Evolutionary conservation across 2,797 vertebrate species (phyloP), one percentile per base, ranked within the genome.

Genomic region (Trachops cirrhosus): DNA sequence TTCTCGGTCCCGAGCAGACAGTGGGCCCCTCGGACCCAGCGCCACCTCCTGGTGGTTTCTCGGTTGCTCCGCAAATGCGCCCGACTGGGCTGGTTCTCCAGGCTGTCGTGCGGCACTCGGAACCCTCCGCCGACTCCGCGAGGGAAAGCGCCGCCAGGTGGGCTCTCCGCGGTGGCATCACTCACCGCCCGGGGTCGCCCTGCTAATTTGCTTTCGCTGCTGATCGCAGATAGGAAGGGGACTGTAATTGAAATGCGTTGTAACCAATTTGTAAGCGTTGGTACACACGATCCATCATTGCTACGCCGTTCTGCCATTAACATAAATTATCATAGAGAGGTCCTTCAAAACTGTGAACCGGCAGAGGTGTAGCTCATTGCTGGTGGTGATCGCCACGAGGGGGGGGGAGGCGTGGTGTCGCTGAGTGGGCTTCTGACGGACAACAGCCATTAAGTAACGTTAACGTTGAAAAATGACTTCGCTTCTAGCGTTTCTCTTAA

Each of bases 201-300:
- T 88, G 93, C 86, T 97, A 97, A 97, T 98, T 96, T 96, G 91
- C 97, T 97, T 97, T 96, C 94, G 71, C 73, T 97, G 75, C 89
- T 95, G 96, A 96, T 97, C 88, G 95, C 93, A 96, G 96, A 97
- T 96, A 97, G 92, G 91, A 97, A 96, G 95, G 93, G 92, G 96
- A 96, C 86, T 93, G 92, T 96, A 96, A 98, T 97, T 97, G 95
- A 96, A 97, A 98, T 93, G 93, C 96, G 90, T 92, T 97, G 96
- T 78, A 91, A 92, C 96, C 94, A 77, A 96, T 97, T 97, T 97
- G 94, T 95, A 97, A 98, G 97, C 96, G 96, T 97, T 97, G 96
- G 96, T 97, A 97, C 96, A 97, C 96, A 97, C 97, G 98, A 97
- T 96, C 87, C 86, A 77, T 97, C 97, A 98, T 97, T 97, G 97